These are phyloP conservation scores for Orthosia incerta DNA, from an alignment of 2,888 invertebrate species.

Conservation along the genomic window DNA sequence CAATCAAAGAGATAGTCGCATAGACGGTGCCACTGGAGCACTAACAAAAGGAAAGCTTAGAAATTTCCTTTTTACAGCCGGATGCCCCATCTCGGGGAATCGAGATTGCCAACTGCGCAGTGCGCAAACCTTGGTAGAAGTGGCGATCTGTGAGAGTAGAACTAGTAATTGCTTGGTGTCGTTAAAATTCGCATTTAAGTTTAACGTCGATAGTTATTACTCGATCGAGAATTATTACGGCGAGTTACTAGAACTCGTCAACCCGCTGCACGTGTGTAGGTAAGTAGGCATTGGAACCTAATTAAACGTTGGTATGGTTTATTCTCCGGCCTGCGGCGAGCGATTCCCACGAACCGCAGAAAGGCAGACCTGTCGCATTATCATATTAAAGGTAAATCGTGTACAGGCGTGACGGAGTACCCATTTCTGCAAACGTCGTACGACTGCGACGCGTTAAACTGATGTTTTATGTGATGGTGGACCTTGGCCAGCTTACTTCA, in stretches of 20 bases:
- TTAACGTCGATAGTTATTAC: constrained; percentile 70
- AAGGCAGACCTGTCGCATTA: constrained; percentile 76
- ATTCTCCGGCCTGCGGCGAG: constrained; percentile 68
- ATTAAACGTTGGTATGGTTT: constrained; percentile 71
- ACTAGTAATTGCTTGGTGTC: constrained; percentile 72
- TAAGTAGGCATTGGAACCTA: constrained; percentile 68
- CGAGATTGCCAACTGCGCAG: constrained; percentile 69
- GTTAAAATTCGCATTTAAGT: constrained; percentile 74
- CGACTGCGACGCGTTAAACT: constrained; percentile 51
- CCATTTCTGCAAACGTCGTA: constrained; percentile 67
- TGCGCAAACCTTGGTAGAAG: constrained; percentile 69
- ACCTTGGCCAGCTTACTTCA: constrained; percentile 75
- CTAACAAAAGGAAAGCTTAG: constrained; percentile 70
- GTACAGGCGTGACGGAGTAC: constrained; percentile 72
- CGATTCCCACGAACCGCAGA: constrained; percentile 75
- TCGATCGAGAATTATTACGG: constrained; percentile 70
- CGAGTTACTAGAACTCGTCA: constrained; percentile 70
- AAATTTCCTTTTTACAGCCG: constrained; percentile 77
- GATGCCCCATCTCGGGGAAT: constrained; percentile 71
- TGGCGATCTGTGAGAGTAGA: constrained; percentile 65
- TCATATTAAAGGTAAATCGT: constrained; percentile 76
- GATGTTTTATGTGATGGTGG: constrained; percentile 62
- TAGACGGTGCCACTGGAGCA: constrained; percentile 51
- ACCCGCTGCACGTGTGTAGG: constrained; percentile 66
- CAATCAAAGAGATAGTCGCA: constrained; percentile 72